Evolutionary conservation across 2,888 invertebrate genomes (phyloP).

Genomic region (Mesorhabditis belari): DNA sequence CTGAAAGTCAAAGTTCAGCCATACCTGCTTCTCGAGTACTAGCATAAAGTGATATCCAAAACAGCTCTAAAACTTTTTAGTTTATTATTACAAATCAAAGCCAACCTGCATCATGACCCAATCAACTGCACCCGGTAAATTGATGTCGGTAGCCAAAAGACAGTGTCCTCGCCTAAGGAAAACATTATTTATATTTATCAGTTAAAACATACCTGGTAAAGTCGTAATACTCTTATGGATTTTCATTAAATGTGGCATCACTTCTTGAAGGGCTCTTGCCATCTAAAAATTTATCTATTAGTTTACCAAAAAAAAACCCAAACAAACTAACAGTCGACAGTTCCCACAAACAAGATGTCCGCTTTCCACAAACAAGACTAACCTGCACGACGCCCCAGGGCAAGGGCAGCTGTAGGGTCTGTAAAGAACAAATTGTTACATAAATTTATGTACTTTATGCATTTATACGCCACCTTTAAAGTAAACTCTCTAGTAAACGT

Average conservation of each 20-base stretch:
- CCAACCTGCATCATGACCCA: conserved; percentile 94
- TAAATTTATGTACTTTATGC: not conserved
- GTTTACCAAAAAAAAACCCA: too few species aligned
- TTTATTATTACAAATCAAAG: too few species aligned
- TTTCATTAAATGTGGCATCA: conserved; percentile 92
- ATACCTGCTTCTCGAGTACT: conserved; percentile 68
- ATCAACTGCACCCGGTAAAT: conserved; percentile 73
- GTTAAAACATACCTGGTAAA: conserved; percentile 67
- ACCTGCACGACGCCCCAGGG: conserved; percentile 96
- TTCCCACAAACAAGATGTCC: conserved; percentile 96
- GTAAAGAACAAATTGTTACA: conserved; percentile 15
- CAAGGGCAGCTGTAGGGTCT: conserved; percentile 96
- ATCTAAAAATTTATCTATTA: too few species aligned
- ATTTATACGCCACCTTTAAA: not conserved
- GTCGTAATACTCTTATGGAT: conserved; percentile 91
- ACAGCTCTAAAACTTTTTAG: too few species aligned
- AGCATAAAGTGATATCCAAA: conserved; percentile 99
- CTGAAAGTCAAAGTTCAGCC: too few species aligned
- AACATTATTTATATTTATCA: not conserved
- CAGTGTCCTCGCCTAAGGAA: conserved; percentile 82
- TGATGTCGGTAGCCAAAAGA: conserved; percentile 99
- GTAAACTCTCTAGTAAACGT: conserved; percentile 59
- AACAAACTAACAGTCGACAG: too few species aligned
- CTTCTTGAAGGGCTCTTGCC: conserved; percentile 90
- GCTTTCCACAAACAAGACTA: too few species aligned